Evolutionary conservation across 1,140 invertebrate genomes (phyloP), one percentile per base, ranked within the genome.

Genomic region (Drosophila sulfurigaster): DNA sequence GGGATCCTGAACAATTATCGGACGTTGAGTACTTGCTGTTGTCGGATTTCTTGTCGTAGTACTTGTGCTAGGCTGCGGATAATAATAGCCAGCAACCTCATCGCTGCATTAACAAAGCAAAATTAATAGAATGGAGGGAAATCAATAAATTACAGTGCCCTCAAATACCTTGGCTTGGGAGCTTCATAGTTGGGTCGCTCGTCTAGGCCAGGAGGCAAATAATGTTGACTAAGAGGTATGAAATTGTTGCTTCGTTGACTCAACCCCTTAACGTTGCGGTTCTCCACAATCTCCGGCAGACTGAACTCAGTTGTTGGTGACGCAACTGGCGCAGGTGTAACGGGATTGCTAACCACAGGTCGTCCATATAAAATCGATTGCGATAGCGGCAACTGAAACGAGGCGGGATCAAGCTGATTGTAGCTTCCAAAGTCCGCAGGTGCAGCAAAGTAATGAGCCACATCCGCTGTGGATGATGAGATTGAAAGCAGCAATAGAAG

Each of bases 221-320:
- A 92, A 10, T 91, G 69, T n/a, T 87, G 82, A 13, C 54, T 77
- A 0, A 92, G 46, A 3, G 91, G 91, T 65, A 92, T 92, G 65
- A 92, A 92, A 5, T 38, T 75, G 0, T 60, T 76, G 48, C 75
- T 81, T 46, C 51, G 70, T 11, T 45, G 63, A 57, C 49, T 75
- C 46, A 25, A 51, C 45, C 48, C 43, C 68, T 81, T 89, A 0
- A 83, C 56, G 41, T 75, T 88, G 25, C 91, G 87, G 52, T 92
- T 92, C 43, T 92, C 91, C 2, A 92, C 77, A 2, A 92, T 89
- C 46, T 92, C 91, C 3, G 91, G 91, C 38, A 92, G 41, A 8
- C 35, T 77, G 32, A 83, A 89, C 52, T 92, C 91, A 0, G 91
- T 91, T 5, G 81, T 82, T 1, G 81, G 73, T 8, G 30, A 32